Base-by-base conservation (phyloP, 2,113 vertebrate genomes). In the Butastur rufipennis region DNA sequence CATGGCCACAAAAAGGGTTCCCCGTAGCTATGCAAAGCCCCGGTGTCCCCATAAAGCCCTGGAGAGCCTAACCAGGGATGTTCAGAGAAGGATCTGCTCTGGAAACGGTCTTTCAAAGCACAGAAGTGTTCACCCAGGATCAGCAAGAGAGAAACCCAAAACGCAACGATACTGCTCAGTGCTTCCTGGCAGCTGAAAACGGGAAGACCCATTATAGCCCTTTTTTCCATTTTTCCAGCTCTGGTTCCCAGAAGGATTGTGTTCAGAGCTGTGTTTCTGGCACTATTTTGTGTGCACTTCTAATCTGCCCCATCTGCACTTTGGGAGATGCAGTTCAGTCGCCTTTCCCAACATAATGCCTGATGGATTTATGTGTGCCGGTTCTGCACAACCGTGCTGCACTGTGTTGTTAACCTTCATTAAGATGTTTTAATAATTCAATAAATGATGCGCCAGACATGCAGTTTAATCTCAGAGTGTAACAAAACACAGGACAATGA, bases 361-460 rank as follows among this genome's bases (percentile, higher is more conserved):
- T 53, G 66, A 62, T 42, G 55, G 89, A 90, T 87, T 87, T 84
- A 55, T 16, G 40, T 4, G 23, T 7, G 40, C 34, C 1, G 0
- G 61, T 72, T 81, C 92, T 19, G 48, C 58, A 4, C 16, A 20
- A 10, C 88, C 2, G 0, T 47, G 63, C 72, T 67, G 82, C 61
- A 27, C 75, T 10, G 25, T 0, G 72, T 53, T 74, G 72, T 90
- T 95, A 91, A 83, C 86, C 95, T 88, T 96, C 95, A 92, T 95
- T 93, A 88, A 79, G 85, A 88, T 48, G 83, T 79, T 83, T 86
- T 48, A 96, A 79, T 95, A 95, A 96, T 88, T 78, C 91, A 93
- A 95, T 81, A 88, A 95, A 95, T 20, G 45, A 86, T 40, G 63
- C 13, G 11, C 74, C 91, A 97, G 87, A 73, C 95, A 77, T 10